Conservation (phyloP, 2,888 invertebrate species). For the Carpatolechia fugitivella region DNA sequence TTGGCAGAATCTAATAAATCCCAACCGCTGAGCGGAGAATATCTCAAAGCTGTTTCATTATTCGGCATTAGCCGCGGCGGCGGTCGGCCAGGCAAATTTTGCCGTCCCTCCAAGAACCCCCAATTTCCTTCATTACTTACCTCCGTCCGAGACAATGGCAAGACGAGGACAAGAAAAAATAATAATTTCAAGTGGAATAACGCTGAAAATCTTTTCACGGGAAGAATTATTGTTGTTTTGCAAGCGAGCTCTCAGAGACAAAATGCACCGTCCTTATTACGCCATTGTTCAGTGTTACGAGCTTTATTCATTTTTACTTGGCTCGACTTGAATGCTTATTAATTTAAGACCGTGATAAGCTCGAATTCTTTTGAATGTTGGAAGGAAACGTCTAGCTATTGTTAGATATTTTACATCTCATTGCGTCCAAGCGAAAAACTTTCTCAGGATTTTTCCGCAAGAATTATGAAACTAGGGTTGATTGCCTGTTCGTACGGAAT, state of each 20-base stretch:
- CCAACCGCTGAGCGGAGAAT: conserved; percentile 59
- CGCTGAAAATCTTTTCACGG: conserved; percentile 79
- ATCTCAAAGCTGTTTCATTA: conserved; percentile 75
- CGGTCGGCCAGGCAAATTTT: conserved; percentile 75
- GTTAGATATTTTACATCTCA: conserved; percentile 72
- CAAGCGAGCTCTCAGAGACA: conserved; percentile 77
- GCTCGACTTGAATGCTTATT: conserved; percentile 79
- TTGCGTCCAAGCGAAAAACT: conserved; percentile 41
- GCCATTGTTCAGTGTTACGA: conserved; percentile 77
- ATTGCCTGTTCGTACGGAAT: conserved; percentile 3
- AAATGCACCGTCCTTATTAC: conserved; percentile 79
- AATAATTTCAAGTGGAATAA: conserved; percentile 80
- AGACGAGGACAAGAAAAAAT: conserved; percentile 77
- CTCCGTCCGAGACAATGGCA: conserved; percentile 77
- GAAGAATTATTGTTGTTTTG: conserved; percentile 80
- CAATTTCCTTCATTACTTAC: conserved; percentile 79
- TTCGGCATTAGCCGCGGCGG: conserved; percentile 63
- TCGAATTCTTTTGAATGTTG: conserved; percentile 75
- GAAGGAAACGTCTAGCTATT: conserved; percentile 72
- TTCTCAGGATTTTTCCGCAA: conserved; percentile 27
- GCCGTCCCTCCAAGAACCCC: conserved; percentile 69
- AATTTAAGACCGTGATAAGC: conserved; percentile 79
- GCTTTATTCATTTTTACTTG: conserved; percentile 79
- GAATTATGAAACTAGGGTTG: background rate
- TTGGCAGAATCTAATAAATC: conserved; percentile 71